phyloP scores from a whole-genome alignment of 37 sponge, comb jelly and placozoan species.

The Halisarca cf. caerulea region DNA sequence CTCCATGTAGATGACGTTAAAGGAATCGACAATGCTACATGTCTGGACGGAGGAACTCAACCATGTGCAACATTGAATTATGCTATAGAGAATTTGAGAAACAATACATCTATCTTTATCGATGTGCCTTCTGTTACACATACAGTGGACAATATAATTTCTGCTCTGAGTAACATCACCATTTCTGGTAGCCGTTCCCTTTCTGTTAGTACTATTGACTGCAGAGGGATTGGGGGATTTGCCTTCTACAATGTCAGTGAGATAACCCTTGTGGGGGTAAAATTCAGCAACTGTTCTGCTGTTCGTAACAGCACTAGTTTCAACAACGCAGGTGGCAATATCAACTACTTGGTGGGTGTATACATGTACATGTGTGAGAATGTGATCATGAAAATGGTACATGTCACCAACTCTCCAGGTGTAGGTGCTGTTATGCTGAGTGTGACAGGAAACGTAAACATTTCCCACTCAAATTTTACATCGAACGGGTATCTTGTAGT shows the following conservation, averaged over 20 bases:
- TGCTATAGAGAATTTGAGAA: not conserved
- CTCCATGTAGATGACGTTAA: not conserved
- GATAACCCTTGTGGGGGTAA: not conserved
- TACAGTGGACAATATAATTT: not conserved
- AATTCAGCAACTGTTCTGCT: not conserved
- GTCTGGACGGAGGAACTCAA: not conserved
- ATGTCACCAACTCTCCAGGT: slow-evolving; percentile 14
- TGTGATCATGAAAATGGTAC: not conserved
- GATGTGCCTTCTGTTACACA: not conserved
- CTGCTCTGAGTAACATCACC: not conserved
- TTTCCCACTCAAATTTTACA: not conserved
- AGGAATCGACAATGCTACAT: not conserved
- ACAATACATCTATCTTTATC: not conserved
- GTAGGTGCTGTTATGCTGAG: not conserved
- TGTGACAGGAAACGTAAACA: not conserved
- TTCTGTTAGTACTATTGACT: not conserved
- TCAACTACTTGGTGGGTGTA: not conserved
- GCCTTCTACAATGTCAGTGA: not conserved
- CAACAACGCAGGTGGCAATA: not conserved
- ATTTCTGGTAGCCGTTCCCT: not conserved
- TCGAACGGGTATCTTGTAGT: not conserved
- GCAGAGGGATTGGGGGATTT: not conserved
- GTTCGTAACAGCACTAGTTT: slow-evolving; percentile 10
- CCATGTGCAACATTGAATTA: slow-evolving; percentile 1
- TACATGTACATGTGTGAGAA: not conserved